These are phyloP conservation scores for Carlito syrichta DNA, from an alignment of 2,113 vertebrate genomes.

Conservation along the genomic window DNA sequence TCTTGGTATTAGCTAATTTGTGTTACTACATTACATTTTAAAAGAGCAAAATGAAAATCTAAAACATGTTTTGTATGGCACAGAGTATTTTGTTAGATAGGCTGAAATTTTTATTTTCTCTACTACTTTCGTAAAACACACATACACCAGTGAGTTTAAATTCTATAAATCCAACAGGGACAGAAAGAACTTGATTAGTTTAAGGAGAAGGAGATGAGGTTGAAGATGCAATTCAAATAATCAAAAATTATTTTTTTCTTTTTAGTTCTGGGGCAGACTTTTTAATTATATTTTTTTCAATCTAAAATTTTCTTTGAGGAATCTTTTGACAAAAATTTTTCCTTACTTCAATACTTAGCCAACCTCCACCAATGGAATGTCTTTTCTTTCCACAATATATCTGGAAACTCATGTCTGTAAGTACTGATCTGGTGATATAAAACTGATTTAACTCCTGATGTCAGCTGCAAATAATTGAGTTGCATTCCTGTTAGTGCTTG, in stretches of 20 bases:
- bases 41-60: neutral
- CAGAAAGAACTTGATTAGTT: neutral
- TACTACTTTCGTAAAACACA: constrained; percentile 3
- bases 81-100: neutral
- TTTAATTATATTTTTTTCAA: neutral
- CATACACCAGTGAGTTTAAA: neutral
- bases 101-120: neutral
- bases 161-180: neutral
- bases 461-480: neutral
- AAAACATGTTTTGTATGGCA: neutral
- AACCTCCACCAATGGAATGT: neutral
- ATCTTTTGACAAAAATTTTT: neutral
- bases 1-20: neutral
- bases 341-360: neutral
- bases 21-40: neutral
- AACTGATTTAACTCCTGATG: neutral
- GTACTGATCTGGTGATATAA: neutral
- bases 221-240: neutral
- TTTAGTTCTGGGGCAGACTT: neutral
- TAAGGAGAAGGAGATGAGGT: neutral
- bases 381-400: neutral
- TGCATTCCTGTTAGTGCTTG: neutral
- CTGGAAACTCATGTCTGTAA: neutral
- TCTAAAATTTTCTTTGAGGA: neutral
- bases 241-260: neutral